Evolutionary conservation across 2,888 invertebrate genomes (phyloP).

Genomic region (Campopleginae sp.): DNA sequence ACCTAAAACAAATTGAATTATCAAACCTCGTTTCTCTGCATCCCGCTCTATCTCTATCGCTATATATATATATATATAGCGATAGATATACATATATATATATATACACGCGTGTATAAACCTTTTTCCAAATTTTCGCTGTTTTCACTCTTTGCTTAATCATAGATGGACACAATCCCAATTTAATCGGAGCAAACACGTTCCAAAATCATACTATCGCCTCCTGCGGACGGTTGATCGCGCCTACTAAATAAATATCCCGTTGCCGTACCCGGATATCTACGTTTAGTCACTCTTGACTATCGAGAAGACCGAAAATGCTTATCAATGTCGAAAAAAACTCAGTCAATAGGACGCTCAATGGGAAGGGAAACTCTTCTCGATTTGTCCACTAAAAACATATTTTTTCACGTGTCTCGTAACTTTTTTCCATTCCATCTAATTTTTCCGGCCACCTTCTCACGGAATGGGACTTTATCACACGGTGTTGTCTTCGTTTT

Average conservation of each 20-base stretch:
- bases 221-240: neutral
- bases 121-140: neutral
- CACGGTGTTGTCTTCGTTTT: too few species aligned
- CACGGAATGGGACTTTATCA: too few species aligned
- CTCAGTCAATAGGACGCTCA: neutral
- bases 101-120: neutral
- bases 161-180: slow-evolving; percentile 32
- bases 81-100: too few species aligned
- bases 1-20: slow-evolving; percentile 48
- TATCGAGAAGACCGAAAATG: neutral
- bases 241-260: neutral
- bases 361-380: too few species aligned
- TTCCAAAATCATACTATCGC: neutral
- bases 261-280: neutral
- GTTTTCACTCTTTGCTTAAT: slow-evolving; percentile 32
- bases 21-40: slow-evolving; percentile 11
- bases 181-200: slow-evolving; percentile 43
- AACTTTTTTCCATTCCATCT: too few species aligned
- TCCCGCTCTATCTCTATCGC: neutral
- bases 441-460: too few species aligned
- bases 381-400: too few species aligned
- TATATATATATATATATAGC: slow-evolving; percentile 20
- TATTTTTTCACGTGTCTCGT: too few species aligned
- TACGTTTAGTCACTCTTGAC: neutral
- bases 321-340: neutral